Evolutionary conservation across 2,888 invertebrate genomes (phyloP).

Genomic region (Lasius fuliginosus): DNA sequence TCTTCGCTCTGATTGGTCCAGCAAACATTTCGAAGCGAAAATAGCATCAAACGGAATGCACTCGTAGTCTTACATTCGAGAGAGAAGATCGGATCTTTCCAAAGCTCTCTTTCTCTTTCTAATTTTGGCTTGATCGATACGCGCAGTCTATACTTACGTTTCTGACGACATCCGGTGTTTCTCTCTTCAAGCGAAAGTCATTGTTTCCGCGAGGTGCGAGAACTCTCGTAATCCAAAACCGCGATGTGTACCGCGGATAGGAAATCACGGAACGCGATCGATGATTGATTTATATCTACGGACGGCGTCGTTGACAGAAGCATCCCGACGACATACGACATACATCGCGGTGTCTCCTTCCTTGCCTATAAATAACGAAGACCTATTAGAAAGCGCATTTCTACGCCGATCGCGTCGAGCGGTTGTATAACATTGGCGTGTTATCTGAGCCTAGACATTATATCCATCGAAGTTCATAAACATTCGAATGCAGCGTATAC

Average conservation of each 20-base stretch:
- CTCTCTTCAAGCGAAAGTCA: slow-evolving; percentile 32
- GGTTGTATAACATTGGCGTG: slow-evolving; percentile 44
- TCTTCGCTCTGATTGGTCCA: background rate
- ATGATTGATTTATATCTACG: slow-evolving; percentile 55
- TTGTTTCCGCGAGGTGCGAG: slow-evolving; percentile 22
- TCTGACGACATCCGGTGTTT: slow-evolving; percentile 10
- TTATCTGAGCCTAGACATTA: background rate
- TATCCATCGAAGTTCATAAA: slow-evolving; percentile 11
- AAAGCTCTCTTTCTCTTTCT: background rate
- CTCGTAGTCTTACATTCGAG: too few species aligned
- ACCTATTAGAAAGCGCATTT: slow-evolving; percentile 65
- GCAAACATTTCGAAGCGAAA: background rate
- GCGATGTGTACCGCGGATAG: background rate
- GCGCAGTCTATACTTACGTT: background rate
- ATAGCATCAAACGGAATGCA: too few species aligned
- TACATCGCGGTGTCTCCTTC: slow-evolving; percentile 12
- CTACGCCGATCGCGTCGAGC: slow-evolving; percentile 49
- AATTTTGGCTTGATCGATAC: background rate
- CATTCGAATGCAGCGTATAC: background rate
- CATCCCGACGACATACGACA: slow-evolving; percentile 29
- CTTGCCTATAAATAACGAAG: slow-evolving; percentile 64
- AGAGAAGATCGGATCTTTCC: too few species aligned
- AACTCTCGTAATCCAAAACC: slow-evolving; percentile 27
- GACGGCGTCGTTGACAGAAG: slow-evolving; percentile 22
- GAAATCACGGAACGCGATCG: slow-evolving; percentile 29